Conservation (phyloP, 2,888 invertebrate genomes). For the Erebia aethiops region DNA sequence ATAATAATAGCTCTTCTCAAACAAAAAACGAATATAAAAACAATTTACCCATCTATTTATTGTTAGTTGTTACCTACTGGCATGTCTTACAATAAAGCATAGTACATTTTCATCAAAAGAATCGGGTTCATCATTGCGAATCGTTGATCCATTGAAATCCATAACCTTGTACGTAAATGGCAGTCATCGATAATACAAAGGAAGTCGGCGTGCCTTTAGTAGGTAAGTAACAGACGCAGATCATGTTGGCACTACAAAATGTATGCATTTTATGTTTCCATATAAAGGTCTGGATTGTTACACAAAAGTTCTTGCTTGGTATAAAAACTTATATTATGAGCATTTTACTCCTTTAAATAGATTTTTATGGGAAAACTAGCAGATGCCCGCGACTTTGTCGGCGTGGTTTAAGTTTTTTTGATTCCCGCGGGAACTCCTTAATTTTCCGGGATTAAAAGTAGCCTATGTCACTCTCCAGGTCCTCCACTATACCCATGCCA, state of each 20-base stretch:
- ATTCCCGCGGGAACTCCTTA: too few species aligned
- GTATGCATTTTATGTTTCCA: constrained; percentile 17
- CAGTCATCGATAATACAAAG: constrained; percentile 35
- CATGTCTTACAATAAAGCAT: neutral
- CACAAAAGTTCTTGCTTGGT: neutral
- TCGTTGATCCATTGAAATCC: constrained; percentile 40
- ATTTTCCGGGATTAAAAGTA: too few species aligned
- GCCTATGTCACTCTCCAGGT: too few species aligned
- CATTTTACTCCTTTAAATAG: neutral
- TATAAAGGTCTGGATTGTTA: constrained; percentile 7
- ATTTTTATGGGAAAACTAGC: neutral
- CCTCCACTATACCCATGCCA: too few species aligned
- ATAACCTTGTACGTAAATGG: constrained; percentile 42
- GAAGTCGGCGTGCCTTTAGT: constrained; percentile 36
- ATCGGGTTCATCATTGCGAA: constrained; percentile 32
- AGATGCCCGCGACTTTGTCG: too few species aligned
- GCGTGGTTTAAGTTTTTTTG: too few species aligned
- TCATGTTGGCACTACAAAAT: constrained; percentile 22
- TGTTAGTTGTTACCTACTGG: neutral
- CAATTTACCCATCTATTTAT: neutral
- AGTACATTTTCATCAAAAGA: constrained; percentile 2
- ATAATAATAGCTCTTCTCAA: too few species aligned
- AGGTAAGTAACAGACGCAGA: constrained; percentile 17
- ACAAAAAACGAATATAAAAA: neutral
- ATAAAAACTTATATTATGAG: neutral